Base-by-base conservation (phyloP, 1,140 invertebrate species). In the Aphelinus certus region DNA sequence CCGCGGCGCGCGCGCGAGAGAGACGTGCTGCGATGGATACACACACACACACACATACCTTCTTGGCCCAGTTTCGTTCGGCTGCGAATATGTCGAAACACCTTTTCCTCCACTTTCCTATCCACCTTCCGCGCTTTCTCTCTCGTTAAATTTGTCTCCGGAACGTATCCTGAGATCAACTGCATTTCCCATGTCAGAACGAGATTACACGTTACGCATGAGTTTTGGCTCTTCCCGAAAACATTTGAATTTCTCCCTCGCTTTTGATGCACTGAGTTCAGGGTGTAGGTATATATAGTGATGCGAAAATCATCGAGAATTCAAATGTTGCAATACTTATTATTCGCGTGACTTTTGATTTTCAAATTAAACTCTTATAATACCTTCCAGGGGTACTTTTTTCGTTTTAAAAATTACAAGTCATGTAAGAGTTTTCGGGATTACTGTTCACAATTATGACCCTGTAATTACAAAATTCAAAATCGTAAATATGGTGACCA, bases 1-100 rank as follows among this genome's bases (percentile, higher is more conserved):
- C 9, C 66, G 58, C 57, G 56, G 66, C 66, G 43, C 9, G 55
- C 45, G 46, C 45, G 62, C 62, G 55, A 46, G 26, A 26, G 26
- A 26, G 26, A 26, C 4, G 9, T 6, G 9, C 4, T 53, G 4
- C 51, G 4, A 9, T 6, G 51, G 51, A 53, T 26, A 26, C 26
- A 26, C 26, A 26, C 26, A 26, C 26, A 26, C 26, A 26, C 26
- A 26, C 26, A 26, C 26, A 57, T 53, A 68, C 58, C 66, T 58
- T 46, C 66, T 57, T 68, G 66, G 56, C 66, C 66, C 10, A 68
- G 64, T 66, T 66, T 56, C 45, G 3, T 61, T 45, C 43, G 3
- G 4, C 46, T 10, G 61, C 10, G 51, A 66, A 55, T 61, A 61
- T 61, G 58, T 9, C 58, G 42, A 63, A 63, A 63, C 46, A 63